Conservation (phyloP, 2,113 vertebrate genomes). For the Misgurnus anguillicaudatus region DNA sequence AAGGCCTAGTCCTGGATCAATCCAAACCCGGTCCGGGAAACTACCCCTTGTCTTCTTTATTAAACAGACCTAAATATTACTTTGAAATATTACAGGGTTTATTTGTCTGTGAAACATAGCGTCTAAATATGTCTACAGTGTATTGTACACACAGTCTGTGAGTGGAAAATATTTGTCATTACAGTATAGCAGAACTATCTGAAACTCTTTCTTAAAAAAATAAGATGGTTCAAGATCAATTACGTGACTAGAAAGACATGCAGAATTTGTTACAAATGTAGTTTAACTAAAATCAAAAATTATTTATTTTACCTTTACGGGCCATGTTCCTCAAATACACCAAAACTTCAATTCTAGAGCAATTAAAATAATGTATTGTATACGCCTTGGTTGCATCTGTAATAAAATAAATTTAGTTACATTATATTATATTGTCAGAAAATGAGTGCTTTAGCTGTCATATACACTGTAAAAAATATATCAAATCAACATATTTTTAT, state of each 20-base stretch:
- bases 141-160: too few relatives aligned
- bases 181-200: not conserved
- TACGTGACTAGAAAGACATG: not conserved
- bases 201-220: not conserved
- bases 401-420: not conserved
- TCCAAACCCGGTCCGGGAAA: too few relatives aligned
- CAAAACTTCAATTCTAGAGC: conserved; percentile 1
- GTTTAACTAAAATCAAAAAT: not conserved
- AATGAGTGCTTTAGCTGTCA: too few relatives aligned
- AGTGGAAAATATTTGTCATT: not conserved
- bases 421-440: not conserved
- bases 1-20: too few relatives aligned
- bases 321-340: not conserved
- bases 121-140: too few relatives aligned
- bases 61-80: too few relatives aligned
- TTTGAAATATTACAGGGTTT: too few relatives aligned
- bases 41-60: too few relatives aligned
- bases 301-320: not conserved
- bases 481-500: too few relatives aligned
- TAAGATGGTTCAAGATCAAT: not conserved
- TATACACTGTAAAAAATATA: not conserved
- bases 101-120: too few relatives aligned
- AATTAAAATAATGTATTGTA: not conserved
- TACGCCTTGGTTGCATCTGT: not conserved
- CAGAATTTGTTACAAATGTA: not conserved